Evolutionary conservation across 2,888 invertebrate species (phyloP).

Genomic region (Himalopsyche anomala): DNA sequence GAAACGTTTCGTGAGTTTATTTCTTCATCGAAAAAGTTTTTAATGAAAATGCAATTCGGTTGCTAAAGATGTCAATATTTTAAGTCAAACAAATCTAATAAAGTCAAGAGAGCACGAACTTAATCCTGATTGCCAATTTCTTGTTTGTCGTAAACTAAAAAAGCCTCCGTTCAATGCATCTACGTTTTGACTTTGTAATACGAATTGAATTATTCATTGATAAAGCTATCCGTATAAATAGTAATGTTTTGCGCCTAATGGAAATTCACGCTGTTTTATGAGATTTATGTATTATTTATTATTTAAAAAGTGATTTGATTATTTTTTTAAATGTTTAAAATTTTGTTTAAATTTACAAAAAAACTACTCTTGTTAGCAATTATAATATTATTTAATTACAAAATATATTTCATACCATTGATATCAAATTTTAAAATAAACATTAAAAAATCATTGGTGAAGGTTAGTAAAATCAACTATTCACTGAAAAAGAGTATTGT

Average conservation of each 20-base stretch:
- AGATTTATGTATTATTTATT: neutral
- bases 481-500: no score
- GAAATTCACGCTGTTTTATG: neutral
- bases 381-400: no score
- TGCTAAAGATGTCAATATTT: neutral
- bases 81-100: constrained; percentile 30
- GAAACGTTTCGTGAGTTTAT: neutral
- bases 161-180: constrained; percentile 33
- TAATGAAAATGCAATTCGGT: constrained; percentile 2
- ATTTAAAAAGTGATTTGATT: neutral
- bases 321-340: no score
- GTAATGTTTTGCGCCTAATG: neutral
- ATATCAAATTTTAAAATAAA: no score
- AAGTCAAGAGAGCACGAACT: constrained; percentile 18
- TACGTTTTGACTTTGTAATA: constrained; percentile 36
- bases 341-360: no score
- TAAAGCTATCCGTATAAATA: constrained; percentile 27
- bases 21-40: neutral
- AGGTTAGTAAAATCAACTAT: no score
- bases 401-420: no score
- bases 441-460: no score
- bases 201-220: constrained; percentile 49
- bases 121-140: constrained; percentile 45
- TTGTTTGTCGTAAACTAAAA: constrained; percentile 45
- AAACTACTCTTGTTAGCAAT: no score